Evolutionary conservation across 1,140 invertebrate genomes (phyloP), one percentile per base, ranked within the genome.

Genomic region (Heliothis subflexa): DNA sequence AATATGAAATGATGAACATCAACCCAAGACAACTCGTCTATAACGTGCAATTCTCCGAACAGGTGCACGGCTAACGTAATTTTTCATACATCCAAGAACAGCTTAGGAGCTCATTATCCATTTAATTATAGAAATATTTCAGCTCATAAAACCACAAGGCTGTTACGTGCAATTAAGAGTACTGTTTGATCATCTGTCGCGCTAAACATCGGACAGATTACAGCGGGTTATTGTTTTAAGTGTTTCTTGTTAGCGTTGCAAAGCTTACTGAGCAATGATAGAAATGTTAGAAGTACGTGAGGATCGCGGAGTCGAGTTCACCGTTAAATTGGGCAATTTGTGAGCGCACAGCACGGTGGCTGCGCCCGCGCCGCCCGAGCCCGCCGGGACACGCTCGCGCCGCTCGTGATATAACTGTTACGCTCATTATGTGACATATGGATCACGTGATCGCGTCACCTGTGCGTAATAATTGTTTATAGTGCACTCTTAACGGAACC

Each of bases 281-380:
- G 75, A 81, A 86, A 80, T 80, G 83, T 81, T 82, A 77, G 76
- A 85, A 62, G 54, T 57, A 78, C 70, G 49, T 66, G 54, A 66
- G 74, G 68, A 70, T 57, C 49, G 73, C 54, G 62, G 62, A 81
- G 81, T 81, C 61, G 84, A 70, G 75, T 88, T 85, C 85, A 93
- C 92, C 89, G 92, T 93, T 92, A 92, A 92, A 91, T 92, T 93
- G 87, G 90, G 80, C 86, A 91, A 89, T 93, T 91, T 91, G 83
- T 84, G 86, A 85, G 85, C 83, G 83, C 86, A 90, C 79, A 71
- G 78, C 71, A 91, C 89, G 90, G 86, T 88, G 85, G 83, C 80
- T 92, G 89, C 83, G 86, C 73, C 77, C 66, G 86, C 83, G 82
- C 25, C 79, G 80, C 80, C 21, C 21, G 21, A 25, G 21, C 81